Base-by-base conservation (phyloP, 2,888 invertebrate species). In the Epirrhoe tristata region DNA sequence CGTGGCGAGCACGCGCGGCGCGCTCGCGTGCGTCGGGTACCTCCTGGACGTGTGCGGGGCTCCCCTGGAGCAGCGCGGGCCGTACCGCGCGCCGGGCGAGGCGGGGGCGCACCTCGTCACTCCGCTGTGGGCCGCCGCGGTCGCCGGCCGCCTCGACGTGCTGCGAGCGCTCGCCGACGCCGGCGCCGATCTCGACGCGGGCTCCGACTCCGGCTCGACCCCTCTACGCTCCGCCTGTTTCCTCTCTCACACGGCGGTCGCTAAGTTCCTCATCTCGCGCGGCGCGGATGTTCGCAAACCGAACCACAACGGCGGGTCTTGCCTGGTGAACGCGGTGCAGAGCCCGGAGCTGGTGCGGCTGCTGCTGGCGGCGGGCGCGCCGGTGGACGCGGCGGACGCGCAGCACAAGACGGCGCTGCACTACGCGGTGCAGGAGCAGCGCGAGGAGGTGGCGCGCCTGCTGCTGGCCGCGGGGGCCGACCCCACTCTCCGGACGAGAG, bases 311-410 rank as follows among this genome's bases (percentile, higher is more conserved):
- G 98, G 98, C 66, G 98, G 98, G 67, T 98, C 98, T 0, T 98
- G 98, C 87, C 94, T 98, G 71, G 98, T 98, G 78, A 98, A 98
- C 91, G 96, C 98, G 1, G 98, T 98, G 72, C 98, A 98, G 92
- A 97, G 97, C 77, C 96, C 95, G 67, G 95, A 95, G 66, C 94
- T 98, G 57, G 98, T 98, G 87, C 94, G 95, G 67, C 97, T 96
- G 89, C 94, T 98, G 72, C 94, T 98, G 66, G 89, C 95, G 77
- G 95, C 96, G 84, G 98, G 98, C 56, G 98, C 97, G 3, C 94
- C 95, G 77, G 76, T 98, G 5, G 97, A 98, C 93, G 97, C 98
- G 48, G 7, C 48, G 48, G 98, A 98, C 90, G 96, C 97, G 82
- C 98, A 98, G 88, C 96, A 96, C 77, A 98, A 98, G 93, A 97